Evolutionary conservation across 1,140 invertebrate genomes (phyloP).

Genomic region (Maniola jurtina): DNA sequence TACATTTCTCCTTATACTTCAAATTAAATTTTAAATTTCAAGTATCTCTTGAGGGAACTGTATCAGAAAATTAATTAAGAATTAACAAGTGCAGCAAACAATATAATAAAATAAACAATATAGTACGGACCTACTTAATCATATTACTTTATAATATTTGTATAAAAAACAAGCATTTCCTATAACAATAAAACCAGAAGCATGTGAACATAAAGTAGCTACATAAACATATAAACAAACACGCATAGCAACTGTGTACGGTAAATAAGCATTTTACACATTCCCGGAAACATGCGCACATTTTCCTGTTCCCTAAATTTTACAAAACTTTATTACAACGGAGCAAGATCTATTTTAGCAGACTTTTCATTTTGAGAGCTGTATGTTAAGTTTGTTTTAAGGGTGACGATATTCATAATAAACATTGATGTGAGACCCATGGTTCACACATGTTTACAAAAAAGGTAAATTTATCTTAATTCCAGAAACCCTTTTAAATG

Average conservation of each 20-base stretch:
- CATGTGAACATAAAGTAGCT: constrained; percentile 14
- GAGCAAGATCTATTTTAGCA: constrained; percentile 5
- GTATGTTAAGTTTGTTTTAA: constrained; percentile 6
- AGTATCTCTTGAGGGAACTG: too few species aligned
- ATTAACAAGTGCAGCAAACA: too few species aligned
- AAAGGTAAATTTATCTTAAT: constrained; percentile 38
- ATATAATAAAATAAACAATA: too few species aligned
- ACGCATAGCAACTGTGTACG: constrained; percentile 19
- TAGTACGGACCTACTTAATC: too few species aligned
- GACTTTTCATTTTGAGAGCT: background rate
- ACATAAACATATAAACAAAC: constrained; percentile 27
- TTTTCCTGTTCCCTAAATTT: background rate
- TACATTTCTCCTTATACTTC: too few species aligned
- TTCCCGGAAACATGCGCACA: constrained; percentile 21
- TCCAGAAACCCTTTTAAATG: constrained; percentile 36
- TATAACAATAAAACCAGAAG: constrained; percentile 32
- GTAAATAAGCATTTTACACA: constrained; percentile 36
- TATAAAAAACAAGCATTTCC: constrained; percentile 23
- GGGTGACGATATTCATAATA: constrained; percentile 33
- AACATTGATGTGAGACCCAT: constrained; percentile 25
- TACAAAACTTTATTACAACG: background rate
- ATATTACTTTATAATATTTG: background rate
- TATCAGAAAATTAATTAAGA: too few species aligned
- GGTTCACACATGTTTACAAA: constrained; percentile 33
- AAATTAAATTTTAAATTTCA: too few species aligned